Percentiles rank a stretch among this genome's conserved stretches.
phyloP scores from a whole-genome alignment of 2,888 invertebrate species.

The Conomelus anceps region DNA sequence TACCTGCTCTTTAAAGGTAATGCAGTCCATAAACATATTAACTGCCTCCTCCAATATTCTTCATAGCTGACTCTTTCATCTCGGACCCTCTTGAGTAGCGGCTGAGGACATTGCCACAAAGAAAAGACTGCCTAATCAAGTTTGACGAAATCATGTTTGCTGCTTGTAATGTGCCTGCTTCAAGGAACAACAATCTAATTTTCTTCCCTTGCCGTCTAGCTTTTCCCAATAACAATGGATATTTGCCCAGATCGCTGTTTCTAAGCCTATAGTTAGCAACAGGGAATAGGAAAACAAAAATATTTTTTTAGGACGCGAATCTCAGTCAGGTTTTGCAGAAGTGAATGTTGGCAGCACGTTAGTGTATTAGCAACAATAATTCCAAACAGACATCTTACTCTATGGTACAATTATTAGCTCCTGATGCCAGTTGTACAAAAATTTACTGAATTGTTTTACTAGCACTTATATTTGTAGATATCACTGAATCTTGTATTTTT shows the following conservation, averaged over 20 bases:
- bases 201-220: neutral
- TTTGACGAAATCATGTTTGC: neutral
- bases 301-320: too few species aligned
- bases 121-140: neutral
- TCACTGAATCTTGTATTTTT: too few species aligned
- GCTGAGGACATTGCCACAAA: neutral
- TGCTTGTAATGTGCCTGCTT: neutral
- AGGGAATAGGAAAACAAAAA: too few species aligned
- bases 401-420: too few species aligned
- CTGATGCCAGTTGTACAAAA: too few species aligned
- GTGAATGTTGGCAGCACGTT: too few species aligned
- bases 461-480: too few species aligned
- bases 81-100: neutral
- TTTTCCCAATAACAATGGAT: neutral
- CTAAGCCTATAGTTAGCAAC: too few species aligned
- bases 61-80: neutral
- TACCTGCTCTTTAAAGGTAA: neutral
- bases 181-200: neutral
- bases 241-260: neutral
- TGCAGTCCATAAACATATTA: neutral
- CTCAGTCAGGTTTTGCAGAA: too few species aligned
- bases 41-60: neutral
- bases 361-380: too few species aligned
- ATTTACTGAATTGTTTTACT: too few species aligned
- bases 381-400: too few species aligned